Percentiles rank a stretch among this genome's conserved stretches.
phyloP scores from a whole-genome alignment of 2,113 vertebrate genomes.

The Channa argus region DNA sequence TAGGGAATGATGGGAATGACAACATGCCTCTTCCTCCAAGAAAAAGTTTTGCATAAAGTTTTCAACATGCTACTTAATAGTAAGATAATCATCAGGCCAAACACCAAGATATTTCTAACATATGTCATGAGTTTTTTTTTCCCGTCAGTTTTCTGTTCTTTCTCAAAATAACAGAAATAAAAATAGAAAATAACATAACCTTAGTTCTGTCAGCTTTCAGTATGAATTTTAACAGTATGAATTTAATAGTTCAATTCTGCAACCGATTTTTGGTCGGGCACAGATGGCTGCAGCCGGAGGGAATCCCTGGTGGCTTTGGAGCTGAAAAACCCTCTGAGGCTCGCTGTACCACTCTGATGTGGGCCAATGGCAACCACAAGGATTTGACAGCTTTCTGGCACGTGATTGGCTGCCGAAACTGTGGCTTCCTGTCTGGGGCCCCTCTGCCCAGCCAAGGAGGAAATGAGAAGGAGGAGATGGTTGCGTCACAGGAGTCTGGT shows the following conservation, averaged over 20 bases:
- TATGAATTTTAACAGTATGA: neutral
- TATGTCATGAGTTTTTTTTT: too few species aligned
- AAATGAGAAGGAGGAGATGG: constrained; percentile 76
- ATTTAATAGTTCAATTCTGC: constrained; percentile 79
- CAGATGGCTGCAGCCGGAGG: constrained; percentile 73
- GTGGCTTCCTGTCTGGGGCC: constrained; percentile 78
- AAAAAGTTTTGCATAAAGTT: too few species aligned
- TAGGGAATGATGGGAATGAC: too few species aligned
- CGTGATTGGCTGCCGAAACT: constrained; percentile 73
- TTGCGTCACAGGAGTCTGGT: constrained; percentile 69
- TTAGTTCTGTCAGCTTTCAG: too few species aligned
- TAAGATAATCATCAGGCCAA: too few species aligned
- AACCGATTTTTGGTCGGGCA: constrained; percentile 65
- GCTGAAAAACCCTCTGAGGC: constrained; percentile 64
- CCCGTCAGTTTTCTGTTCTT: too few species aligned
- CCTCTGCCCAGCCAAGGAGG: constrained; percentile 65
- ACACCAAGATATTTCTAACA: too few species aligned
- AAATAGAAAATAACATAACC: too few species aligned
- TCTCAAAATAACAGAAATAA: too few species aligned
- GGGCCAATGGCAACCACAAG: constrained; percentile 72
- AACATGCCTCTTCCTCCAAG: too few species aligned
- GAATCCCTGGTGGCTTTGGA: constrained; percentile 76
- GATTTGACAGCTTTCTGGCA: constrained; percentile 76
- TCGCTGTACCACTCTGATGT: constrained; percentile 70
- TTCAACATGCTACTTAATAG: too few species aligned